phyloP scores from a whole-genome alignment of 35 echinoderm and acorn worm genomes.

The Nesometra sesokonis region DNA sequence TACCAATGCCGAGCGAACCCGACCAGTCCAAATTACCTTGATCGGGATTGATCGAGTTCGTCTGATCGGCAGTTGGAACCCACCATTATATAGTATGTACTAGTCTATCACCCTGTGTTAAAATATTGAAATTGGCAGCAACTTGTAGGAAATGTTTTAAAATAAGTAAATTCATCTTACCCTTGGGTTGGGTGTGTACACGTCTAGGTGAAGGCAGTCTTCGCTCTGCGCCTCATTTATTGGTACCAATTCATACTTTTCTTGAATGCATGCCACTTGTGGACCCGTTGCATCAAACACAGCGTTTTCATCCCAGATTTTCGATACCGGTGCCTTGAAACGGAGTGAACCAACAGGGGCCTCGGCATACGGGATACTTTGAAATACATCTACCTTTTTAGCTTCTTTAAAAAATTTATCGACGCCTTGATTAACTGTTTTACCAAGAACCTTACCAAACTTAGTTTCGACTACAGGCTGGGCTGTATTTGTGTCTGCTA shows the following conservation, averaged over 20 bases:
- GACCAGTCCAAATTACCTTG: too few relatives aligned
- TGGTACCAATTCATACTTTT: not conserved
- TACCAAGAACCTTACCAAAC: not conserved
- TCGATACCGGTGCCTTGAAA: constrained; percentile 7
- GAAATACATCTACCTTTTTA: not conserved
- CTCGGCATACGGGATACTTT: not conserved
- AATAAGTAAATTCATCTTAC: not conserved
- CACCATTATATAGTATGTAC: too few relatives aligned
- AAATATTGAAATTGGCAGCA: too few relatives aligned
- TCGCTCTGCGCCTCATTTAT: constrained; percentile 16
- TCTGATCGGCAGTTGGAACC: too few relatives aligned
- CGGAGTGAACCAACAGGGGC: constrained; percentile 10
- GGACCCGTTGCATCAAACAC: not conserved
- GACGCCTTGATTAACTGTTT: not conserved
- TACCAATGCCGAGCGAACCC: too few relatives aligned
- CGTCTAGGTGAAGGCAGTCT: constrained; percentile 77
- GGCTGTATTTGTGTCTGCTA: not conserved
- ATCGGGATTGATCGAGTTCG: too few relatives aligned
- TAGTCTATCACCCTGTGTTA: too few relatives aligned
- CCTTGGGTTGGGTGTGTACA: constrained; percentile 38
- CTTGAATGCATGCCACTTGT: not conserved
- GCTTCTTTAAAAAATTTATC: not conserved
- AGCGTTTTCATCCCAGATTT: not conserved
- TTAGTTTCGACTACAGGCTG: not conserved
- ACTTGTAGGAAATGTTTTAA: too few relatives aligned